A percentile compares a stretch with the other conserved stretches of the same genome.
Conservation (phyloP, 2,113 vertebrate species). For the Ceyx margarethae region DNA sequence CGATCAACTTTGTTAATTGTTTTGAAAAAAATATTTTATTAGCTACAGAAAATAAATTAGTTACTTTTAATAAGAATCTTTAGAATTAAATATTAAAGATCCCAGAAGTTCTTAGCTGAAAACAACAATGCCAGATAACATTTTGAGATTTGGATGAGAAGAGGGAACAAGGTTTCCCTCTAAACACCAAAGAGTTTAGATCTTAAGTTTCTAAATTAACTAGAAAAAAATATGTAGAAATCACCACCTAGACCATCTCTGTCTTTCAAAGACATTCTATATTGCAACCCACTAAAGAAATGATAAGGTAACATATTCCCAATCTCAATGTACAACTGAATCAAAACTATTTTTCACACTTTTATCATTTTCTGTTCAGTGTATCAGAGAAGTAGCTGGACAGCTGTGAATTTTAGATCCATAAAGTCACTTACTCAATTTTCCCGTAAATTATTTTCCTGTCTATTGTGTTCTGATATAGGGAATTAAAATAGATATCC, state of each 20-base stretch:
- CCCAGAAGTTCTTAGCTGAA: not conserved
- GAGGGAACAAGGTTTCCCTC: not conserved
- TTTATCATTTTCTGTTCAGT: not conserved
- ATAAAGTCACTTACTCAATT: not conserved
- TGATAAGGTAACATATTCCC: fast-evolving
- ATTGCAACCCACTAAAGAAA: not conserved
- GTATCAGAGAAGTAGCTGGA: not conserved
- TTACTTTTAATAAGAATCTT: not conserved
- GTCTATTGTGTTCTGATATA: constrained; percentile 37
- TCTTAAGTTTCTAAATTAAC: not conserved
- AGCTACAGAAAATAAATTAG: not conserved
- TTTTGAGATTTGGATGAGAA: not conserved
- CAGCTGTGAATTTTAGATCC: not conserved
- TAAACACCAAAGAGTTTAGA: not conserved
- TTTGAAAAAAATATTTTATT: not conserved
- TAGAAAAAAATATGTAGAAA: not conserved
- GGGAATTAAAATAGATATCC: constrained; percentile 65
- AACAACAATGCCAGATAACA: not conserved
- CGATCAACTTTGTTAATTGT: not conserved
- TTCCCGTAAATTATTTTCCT: not conserved
- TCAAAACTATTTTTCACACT: not conserved
- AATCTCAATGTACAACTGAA: not conserved
- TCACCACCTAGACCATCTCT: not conserved
- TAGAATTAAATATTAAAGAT: not conserved
- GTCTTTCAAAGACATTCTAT: not conserved